Percentiles rank a stretch among this genome's conserved stretches.
phyloP scores from a whole-genome alignment of 2,113 vertebrate species.

The Beaufortia kweichowensis region DNA sequence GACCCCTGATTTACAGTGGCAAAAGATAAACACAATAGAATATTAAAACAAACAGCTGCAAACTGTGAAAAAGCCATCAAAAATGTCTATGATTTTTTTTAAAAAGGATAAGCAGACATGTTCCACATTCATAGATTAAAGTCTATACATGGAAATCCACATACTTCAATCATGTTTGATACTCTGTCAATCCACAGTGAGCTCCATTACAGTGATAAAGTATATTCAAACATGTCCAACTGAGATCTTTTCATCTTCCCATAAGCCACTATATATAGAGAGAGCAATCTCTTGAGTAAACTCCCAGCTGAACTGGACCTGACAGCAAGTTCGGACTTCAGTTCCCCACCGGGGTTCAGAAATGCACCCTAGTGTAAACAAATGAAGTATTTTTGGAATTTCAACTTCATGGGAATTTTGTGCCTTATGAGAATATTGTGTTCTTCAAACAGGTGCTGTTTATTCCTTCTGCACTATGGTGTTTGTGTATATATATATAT shows the following conservation, averaged over 20 bases:
- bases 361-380: not conserved
- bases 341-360: not conserved
- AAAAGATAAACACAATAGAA: not conserved
- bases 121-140: not conserved
- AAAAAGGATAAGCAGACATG: not conserved
- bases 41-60: not conserved
- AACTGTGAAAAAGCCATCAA: not conserved
- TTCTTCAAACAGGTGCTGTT: not conserved
- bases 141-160: not conserved
- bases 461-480: not conserved
- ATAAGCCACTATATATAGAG: constrained; percentile 30
- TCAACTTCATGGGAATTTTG: constrained; percentile 16
- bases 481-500: too few relatives aligned
- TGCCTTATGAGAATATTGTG: constrained; percentile 9
- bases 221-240: constrained; percentile 4
- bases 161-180: not conserved
- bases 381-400: constrained; percentile 3
- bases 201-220: not conserved
- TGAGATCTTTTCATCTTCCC: constrained; percentile 28
- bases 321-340: constrained; percentile 41
- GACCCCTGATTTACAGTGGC: too few relatives aligned
- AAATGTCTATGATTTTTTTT: not conserved
- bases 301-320: constrained; percentile 40
- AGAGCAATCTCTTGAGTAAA: constrained; percentile 41
- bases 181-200: not conserved